Base-by-base conservation (phyloP, 2,113 vertebrate genomes). In the Ahaetulla prasina region DNA sequence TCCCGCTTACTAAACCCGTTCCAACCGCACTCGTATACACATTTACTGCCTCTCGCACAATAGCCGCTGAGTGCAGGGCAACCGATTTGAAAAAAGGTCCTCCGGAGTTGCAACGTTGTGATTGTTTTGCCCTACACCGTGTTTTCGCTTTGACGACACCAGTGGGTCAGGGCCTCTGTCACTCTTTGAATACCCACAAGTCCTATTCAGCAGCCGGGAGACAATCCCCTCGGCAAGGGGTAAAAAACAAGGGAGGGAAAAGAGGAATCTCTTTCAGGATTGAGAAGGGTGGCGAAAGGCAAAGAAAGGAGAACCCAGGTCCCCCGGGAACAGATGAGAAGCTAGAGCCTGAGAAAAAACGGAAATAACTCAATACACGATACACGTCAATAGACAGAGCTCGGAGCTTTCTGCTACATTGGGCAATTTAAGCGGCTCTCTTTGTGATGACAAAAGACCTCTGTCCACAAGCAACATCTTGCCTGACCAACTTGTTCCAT, bases 121-220 rank as follows among this genome's bases (percentile, higher is more conserved):
- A 93, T 92, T 92, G 93, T 93, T 93, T 92, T 93, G 93, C 90
- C 93, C 90, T 87, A 87, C 87, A 74, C 84, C 47, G 80, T 89
- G 90, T 91, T 93, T 91, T 60, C 53, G 47, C 87, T 89, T 91
- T 85, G 55, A 55, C 54, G 47, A 49, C 63, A 91, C 90, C 90
- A 91, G 80, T 35, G 52, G 93, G 93, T 93, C 93, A 93, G 88
- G 93, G 90, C 87, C 87, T 91, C 54, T 3, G 1, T 85, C 20
- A 74, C 54, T 54, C 90, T 91, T 53, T n/a, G 74, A 55, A 55
- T 89, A 57, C 35, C 80, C 20, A 22, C 7, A 14, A 14, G 63
- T 49, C 68, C 90, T 86, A 74, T 91, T 93, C 87, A 93, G 47
- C 3, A 0, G 2, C 47, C 9, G 8, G 8, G 5, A 84, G 93